Evolutionary conservation across 1,140 invertebrate species (phyloP), one percentile per base, ranked within the genome.

Genomic region (Hyles euphorbiae): DNA sequence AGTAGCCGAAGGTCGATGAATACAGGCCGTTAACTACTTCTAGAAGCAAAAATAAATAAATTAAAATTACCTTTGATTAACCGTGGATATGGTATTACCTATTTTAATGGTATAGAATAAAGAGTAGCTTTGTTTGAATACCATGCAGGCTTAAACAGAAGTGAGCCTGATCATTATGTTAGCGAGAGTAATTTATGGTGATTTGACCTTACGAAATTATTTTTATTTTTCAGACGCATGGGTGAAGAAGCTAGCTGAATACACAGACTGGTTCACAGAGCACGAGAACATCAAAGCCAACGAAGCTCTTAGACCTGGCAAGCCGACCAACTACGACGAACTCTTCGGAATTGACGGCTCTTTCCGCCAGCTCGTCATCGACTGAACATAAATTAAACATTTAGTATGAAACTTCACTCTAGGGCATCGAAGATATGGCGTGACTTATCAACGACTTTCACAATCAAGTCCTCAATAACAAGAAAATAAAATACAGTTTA

Each of bases 321-420:
- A 88, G 51, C 94, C 95, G 45, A 96, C 94, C 68, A 95, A 94
- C 48, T 92, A 93, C 58, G 94, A 95, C 66, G 94, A 95, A 71
- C 77, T 96, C 0, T 96, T 96, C 65, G 95, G 95, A 11, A 90
- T 96, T 63, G 95, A 96, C 60, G 95, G 95, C 34, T 95, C 94
- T 8, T 96, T 96, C 80, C 90, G 94, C 74, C 93, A 96, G 87
- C 81, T 96, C 3, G 83, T 91, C 34, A 95, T 96, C 65, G 95
- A 96, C 88, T 96, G 91, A 66, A 22, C 22, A 22, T 22, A 22
- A 22, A 0, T 22, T 1, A 43, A 22, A n/a, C 46, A 22, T 22
- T n/a, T 43, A 43, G 36, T 40, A 40, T 40, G 8, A 40, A 40
- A 40, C 36, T 3, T 40, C 0, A 40, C 2, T 22, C 22, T n/a